Evolutionary conservation across 2,888 invertebrate genomes (phyloP), one percentile per base, ranked within the genome.

Genomic region (Lycocerus yunnanus): DNA sequence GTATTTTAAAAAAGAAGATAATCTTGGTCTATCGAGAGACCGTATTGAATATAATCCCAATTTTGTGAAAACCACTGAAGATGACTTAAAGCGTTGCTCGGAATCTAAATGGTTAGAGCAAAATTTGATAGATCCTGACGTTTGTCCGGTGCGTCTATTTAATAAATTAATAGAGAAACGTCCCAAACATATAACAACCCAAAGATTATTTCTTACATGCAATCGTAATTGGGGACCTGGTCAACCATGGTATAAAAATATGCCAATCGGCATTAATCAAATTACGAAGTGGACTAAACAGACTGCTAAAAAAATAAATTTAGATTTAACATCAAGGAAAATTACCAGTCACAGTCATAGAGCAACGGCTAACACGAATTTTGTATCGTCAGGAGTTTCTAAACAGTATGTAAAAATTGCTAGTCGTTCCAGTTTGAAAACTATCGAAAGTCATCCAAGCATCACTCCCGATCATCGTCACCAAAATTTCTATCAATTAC

Each of bases 21-120:
- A 71, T 76, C 59, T 70, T 27, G 77, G 75, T 13, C 61, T 18
- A 14, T 13, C 66, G 10, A 78, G 74, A 66, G 77, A 68, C 20
- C 68, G 72, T 21, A 68, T 79, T 63, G 79, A 77, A 73, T 79
- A 79, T 67, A 79, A 79, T 69, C 75, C 79, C 10, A 67, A 75
- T 60, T 80, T 79, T 72, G 71, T 72, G 10, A 81, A 80, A 75
- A 79, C 75, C 43, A 14, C 59, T 9, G 75, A 80, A 78, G 76
- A 74, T 20, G 76, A 75, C n/a, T 59, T 59, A 10, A 71, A 73
- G 43, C 78, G 72, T 65, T 68, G 15, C 14, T 13, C 76, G 8
- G 71, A 75, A 58, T 78, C 77, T 27, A 78, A 77, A 24, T 79
- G 78, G 78, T 60, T 80, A 15, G 74, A 70, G 16, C 11, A 63